Base-by-base conservation (phyloP, 2,113 vertebrate species). In the Malaclemys terrapin region DNA sequence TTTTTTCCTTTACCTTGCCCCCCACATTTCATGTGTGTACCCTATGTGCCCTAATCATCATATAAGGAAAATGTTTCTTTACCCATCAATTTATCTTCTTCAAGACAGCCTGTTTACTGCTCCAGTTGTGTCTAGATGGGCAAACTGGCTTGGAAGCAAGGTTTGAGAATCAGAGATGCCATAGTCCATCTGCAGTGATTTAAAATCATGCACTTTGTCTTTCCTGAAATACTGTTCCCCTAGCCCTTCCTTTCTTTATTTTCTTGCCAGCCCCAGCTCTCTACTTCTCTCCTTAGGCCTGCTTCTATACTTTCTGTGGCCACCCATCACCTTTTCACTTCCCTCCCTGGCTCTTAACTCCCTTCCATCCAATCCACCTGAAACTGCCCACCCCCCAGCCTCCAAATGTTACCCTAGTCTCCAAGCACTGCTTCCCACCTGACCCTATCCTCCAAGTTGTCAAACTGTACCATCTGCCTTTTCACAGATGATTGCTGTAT, bases 391-490 rank as follows among this genome's bases (percentile, higher is more conserved):
- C 16, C 17, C 19, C 7, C 2, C 20, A 38, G 17, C 5, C n/a
- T 38, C 20, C 62, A 91, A 95, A 57, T 83, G 96, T 97, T 96
- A 97, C 90, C 94, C 35, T 78, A 50, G 65, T 62, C 95, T 96
- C 89, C 92, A 97, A 81, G 94, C 94, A 89, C 2, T 89, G 93
- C 96, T 96, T 96, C 93, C 90, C 93, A 93, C 97, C 94, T 97
- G 96, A 96, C 65, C 96, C 94, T 95, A 95, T 93, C 81, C 38
- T 91, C 92, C 91, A n/a, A 95, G 87, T 85, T 95, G 87, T 92
- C 94, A 96, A 92, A 79, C 85, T 89, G 29, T 75, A 88, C 80
- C 72, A 62, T 3, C 57, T 96, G 95, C 94, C 65, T 83, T 89
- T 93, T 53, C 79, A 88, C 80, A 93, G 88, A 45, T 78, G 45